Base-by-base conservation (phyloP, 2,888 invertebrate genomes). In the Dioctria rufipes region DNA sequence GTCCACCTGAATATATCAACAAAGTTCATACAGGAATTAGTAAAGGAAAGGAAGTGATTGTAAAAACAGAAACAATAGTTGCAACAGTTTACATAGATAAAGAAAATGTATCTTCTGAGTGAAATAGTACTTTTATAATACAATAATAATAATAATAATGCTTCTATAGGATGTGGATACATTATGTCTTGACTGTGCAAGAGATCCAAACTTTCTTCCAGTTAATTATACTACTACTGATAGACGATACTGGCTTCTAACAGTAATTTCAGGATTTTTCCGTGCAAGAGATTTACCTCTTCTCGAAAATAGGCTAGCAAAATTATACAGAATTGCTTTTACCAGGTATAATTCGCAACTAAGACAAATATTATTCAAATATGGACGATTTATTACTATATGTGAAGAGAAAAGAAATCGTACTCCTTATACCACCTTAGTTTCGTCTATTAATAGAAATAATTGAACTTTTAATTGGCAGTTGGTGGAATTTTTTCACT, bases 251-350 rank as follows among this genome's bases (percentile, higher is more conserved):
- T 96, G 96, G 96, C 89, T 96, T 79, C 88, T 96, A 51, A 96
- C 96, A 1, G 94, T 95, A 79, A 91, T 95, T 84, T 91, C 92
- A 75, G 92, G 89, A 2, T 88, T 88, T 82, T 87, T 89, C 80
- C 90, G 83, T 85, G 90, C 84, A 87, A 92, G 90, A 83, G 90
- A 91, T 81, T 91, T 91, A 81, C 92, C 92, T 71, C 92, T 94
- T 85, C 90, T 96, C 61, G 95, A 95, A 88, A 90, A 94, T 83
- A 92, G 92, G 87, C 90, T 96, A 81, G 95, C 95, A 3, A 92
- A 93, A 85, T 89, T 96, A 46, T 96, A 96, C 89, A 93, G 93
- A 85, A 93, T 93, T 81, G 96, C 96, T 6, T 96, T 96, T 87
- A 91, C 94, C 82, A 93, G 95, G 94, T 94, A 88, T 84, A 83